Evolutionary conservation across 1,140 invertebrate species (phyloP), one percentile per base, ranked within the genome.

Genomic region (Drosophila ficusphila): DNA sequence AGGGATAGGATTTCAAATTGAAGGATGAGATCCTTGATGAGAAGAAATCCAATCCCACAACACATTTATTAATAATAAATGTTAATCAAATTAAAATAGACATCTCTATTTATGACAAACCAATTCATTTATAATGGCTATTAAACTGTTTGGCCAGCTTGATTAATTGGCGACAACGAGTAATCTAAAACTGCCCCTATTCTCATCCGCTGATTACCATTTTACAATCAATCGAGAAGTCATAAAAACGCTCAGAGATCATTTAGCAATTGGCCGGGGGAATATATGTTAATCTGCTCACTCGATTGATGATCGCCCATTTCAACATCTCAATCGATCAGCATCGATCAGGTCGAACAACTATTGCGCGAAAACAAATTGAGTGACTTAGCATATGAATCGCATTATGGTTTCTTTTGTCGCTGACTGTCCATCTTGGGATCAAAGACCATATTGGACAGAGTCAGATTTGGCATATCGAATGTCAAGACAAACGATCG

Each of bases 351-450:
- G 67, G 21, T 42, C 19, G 27, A 38, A 11, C 38, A 6, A 36
- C 48, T 74, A 70, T 53, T 60, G 36, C 60, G 18, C 14, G 44
- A 31, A n/a, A 29, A 41, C 39, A 47, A 41, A 39, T 58, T 64
- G 70, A 61, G n/a, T 60, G 57, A 39, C 41, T 78, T 71, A 69
- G 38, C 75, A 79, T 85, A 62, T 75, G 70, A 85, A 79, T 86
- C 60, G 48, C 46, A 75, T 67, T 76, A 62, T 53, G 44, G 33
- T 6, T 38, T 18, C 27, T 6, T 12, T 52, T 67, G 64, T 68
- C 33, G 27, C 9, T 47, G 60, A 47, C 60, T 62, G 33, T 44
- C 29, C 49, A 56, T 56, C 65, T 51, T 46, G 4, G 38, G 56
- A 53, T 61, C 47, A 46, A 60, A 41, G 44, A 27, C 52, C 16